These are phyloP conservation scores for Octodonta nipae DNA, from an alignment of 2,888 invertebrate genomes.

Conservation along the genomic window DNA sequence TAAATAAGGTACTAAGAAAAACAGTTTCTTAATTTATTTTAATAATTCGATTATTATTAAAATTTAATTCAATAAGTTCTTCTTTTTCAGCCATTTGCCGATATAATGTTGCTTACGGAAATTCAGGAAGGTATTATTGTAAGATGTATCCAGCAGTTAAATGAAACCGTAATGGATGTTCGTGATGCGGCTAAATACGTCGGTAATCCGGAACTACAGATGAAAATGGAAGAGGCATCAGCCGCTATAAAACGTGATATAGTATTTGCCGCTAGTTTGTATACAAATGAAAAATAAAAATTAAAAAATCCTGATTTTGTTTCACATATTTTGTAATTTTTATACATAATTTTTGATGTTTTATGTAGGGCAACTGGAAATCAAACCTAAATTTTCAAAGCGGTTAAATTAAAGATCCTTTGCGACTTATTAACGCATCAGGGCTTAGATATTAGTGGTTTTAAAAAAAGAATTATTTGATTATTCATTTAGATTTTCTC, in stretches of 20 bases:
- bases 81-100: constrained; percentile 62
- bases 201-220: constrained; percentile 80
- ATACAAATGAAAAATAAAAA: constrained; percentile 45
- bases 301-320: constrained; percentile 5
- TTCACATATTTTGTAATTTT: constrained; percentile 1
- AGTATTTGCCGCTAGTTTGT: constrained; percentile 93
- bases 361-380: no score
- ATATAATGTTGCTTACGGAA: constrained; percentile 84
- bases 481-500: no score
- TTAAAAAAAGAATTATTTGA: no score
- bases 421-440: no score
- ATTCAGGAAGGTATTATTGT: constrained; percentile 97
- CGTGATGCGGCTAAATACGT: constrained; percentile 85
- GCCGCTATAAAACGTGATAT: constrained; percentile 90
- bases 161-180: constrained; percentile 80
- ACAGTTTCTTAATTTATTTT: background rate
- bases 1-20: constrained; percentile 58
- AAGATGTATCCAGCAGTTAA: constrained; percentile 87
- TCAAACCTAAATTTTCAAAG: no score
- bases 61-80: background rate
- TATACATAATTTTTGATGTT: no score
- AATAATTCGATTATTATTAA: background rate
- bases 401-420: background rate
- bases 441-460: no score
- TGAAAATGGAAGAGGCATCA: constrained; percentile 92